phyloP scores from a whole-genome alignment of 2,113 vertebrate genomes.

The Trichomycterus rosablanca region DNA sequence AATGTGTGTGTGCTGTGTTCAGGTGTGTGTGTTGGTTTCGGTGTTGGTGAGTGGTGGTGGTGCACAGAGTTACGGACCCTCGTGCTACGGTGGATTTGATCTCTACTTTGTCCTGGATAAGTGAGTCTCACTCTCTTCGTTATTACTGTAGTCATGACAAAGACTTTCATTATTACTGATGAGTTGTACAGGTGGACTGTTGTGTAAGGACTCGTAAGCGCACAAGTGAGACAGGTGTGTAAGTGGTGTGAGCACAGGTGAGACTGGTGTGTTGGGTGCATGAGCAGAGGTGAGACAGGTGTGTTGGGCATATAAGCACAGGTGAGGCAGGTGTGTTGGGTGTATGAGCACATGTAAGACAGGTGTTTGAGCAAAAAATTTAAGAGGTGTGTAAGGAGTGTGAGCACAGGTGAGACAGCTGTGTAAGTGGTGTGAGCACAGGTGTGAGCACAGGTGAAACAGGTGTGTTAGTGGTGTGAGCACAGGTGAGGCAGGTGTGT shows the following conservation, averaged over 20 bases:
- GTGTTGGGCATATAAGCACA: not conserved
- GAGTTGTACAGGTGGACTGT: no score
- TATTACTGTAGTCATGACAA: conserved; percentile 3
- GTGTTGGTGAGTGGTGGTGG: not conserved
- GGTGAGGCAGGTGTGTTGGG: not conserved
- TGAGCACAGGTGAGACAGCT: not conserved
- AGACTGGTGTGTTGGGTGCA: no score
- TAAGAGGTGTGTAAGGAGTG: not conserved
- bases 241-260: not conserved
- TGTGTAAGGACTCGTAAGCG: no score
- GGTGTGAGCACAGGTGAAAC: no score
- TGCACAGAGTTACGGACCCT: conserved; percentile 19
- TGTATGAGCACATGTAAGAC: no score
- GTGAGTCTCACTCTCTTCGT: conserved; percentile 8
- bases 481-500: not conserved
- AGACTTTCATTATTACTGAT: no score
- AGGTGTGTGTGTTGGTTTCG: conserved; percentile 13
- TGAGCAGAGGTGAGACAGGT: not conserved
- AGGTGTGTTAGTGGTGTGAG: not conserved
- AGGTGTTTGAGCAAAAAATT: no score
- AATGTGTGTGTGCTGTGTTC: conserved; percentile 16
- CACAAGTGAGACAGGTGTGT: no score
- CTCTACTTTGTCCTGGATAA: conserved; percentile 32
- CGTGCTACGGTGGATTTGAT: conserved; percentile 31
- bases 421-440: no score